Percentiles rank a stretch among this genome's conserved stretches.
Conservation (phyloP, 1,140 invertebrate genomes). For the Drosophila athabasca region DNA sequence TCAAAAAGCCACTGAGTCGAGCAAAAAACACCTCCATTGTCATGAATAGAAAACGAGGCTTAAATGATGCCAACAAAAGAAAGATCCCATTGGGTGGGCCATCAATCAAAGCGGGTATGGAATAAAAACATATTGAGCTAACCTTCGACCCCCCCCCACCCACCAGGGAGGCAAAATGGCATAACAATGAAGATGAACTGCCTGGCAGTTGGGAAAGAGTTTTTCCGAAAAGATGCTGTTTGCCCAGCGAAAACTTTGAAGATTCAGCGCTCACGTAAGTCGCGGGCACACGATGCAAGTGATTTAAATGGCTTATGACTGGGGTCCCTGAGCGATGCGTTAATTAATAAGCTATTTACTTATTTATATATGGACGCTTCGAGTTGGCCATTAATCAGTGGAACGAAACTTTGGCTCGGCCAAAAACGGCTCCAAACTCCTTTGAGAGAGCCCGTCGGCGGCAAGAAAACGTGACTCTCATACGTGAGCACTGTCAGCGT, state of each 20-base stretch:
- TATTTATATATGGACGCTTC: conserved; percentile 70
- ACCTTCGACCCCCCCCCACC: conserved; percentile 24
- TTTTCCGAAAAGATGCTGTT: background rate
- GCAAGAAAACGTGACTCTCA: conserved; percentile 79
- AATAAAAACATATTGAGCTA: conserved; percentile 50
- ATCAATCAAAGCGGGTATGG: conserved; percentile 66
- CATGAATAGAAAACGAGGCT: conserved; percentile 57
- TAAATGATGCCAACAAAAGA: conserved; percentile 49
- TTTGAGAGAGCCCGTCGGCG: conserved; percentile 67
- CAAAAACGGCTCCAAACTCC: conserved; percentile 69
- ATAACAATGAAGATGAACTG: conserved; percentile 74
- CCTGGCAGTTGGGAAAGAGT: conserved; percentile 23
- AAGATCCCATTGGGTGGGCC: conserved; percentile 12
- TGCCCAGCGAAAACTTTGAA: conserved; percentile 23
- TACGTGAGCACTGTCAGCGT: conserved; percentile 40
- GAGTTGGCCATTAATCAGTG: conserved; percentile 75
- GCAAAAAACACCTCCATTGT: conserved; percentile 43
- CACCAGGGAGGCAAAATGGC: conserved; percentile 50
- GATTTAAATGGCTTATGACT: conserved; percentile 59
- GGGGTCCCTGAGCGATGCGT: conserved; percentile 49
- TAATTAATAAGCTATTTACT: conserved; percentile 82
- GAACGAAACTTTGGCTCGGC: conserved; percentile 50
- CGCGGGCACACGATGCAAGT: conserved; percentile 10
- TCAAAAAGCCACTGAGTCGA: conserved; percentile 48
- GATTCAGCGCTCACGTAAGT: conserved; percentile 32